Evolutionary conservation across 2,113 vertebrate genomes (phyloP).

Genomic region (Lipophrys pholis): DNA sequence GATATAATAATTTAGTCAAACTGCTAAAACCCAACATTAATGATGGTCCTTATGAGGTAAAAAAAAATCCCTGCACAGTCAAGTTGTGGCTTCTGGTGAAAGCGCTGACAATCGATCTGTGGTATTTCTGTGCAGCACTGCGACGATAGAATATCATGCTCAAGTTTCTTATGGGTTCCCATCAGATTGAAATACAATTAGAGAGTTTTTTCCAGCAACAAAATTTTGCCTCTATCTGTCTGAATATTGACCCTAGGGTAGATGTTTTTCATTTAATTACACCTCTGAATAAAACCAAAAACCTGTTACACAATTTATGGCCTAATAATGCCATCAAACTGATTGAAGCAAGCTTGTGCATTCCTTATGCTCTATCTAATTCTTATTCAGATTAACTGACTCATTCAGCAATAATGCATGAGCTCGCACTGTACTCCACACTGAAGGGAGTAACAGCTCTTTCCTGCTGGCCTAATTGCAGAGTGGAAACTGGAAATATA

Average conservation of each 20-base stretch:
- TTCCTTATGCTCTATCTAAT: conserved; percentile 25
- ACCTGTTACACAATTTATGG: neutral
- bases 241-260: neutral
- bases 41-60: conserved; percentile 3
- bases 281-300: conserved; percentile 10
- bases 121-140: conserved; percentile 51
- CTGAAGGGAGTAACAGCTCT: conserved; percentile 60
- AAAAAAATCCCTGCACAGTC: neutral
- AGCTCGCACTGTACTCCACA: conserved; percentile 35
- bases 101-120: conserved; percentile 55
- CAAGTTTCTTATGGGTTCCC: conserved; percentile 6
- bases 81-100: conserved; percentile 31
- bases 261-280: neutral
- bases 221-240: neutral
- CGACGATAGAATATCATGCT: conserved; percentile 16
- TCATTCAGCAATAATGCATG: conserved; percentile 6
- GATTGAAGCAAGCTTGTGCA: neutral
- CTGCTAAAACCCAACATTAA: no score
- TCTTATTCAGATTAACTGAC: neutral
- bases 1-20: no score
- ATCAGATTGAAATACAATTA: neutral
- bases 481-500: conserved; percentile 66
- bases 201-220: neutral
- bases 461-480: conserved; percentile 73
- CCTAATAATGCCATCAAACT: neutral